These are phyloP conservation scores for Trogon surrucura DNA, from an alignment of 2,113 vertebrate genomes.

Conservation along the genomic window DNA sequence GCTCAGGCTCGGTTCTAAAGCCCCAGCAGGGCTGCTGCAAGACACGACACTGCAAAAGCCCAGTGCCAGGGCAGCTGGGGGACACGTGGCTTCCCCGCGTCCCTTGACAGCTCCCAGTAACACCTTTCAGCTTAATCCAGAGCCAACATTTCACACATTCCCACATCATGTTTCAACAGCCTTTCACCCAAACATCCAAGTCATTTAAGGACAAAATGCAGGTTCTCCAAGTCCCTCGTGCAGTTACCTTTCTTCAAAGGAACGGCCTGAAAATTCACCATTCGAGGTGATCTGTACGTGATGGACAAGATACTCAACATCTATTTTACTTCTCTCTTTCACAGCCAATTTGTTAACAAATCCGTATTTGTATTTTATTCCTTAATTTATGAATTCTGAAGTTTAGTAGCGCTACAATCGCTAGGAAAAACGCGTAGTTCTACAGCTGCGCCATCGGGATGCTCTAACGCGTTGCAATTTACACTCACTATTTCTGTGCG, in stretches of 20 bases:
- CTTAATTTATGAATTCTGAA: background rate
- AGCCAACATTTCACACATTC: background rate
- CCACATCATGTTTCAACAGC: too few relatives aligned
- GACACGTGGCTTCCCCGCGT: background rate
- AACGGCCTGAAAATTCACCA: background rate
- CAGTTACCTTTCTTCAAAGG: background rate
- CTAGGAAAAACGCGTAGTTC: background rate
- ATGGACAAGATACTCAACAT: background rate
- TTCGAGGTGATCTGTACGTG: background rate
- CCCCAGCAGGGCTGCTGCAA: background rate
- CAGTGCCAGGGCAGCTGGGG: background rate
- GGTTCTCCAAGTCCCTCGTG: background rate
- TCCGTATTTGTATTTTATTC: background rate
- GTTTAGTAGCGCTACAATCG: accelerated
- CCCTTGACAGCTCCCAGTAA: background rate
- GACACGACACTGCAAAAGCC: background rate
- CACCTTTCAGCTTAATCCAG: background rate
- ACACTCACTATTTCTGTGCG: background rate
- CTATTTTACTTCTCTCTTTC: too few relatives aligned
- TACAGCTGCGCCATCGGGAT: background rate
- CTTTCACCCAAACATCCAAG: background rate
- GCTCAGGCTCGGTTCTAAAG: background rate
- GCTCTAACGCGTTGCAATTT: background rate
- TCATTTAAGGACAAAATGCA: background rate
- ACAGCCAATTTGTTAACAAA: background rate